Percentiles rank a stretch among this genome's conserved stretches.
These are phyloP conservation scores for Ridgeia piscesae DNA, from an alignment of 1,140 invertebrate genomes.

Conservation along the genomic window DNA sequence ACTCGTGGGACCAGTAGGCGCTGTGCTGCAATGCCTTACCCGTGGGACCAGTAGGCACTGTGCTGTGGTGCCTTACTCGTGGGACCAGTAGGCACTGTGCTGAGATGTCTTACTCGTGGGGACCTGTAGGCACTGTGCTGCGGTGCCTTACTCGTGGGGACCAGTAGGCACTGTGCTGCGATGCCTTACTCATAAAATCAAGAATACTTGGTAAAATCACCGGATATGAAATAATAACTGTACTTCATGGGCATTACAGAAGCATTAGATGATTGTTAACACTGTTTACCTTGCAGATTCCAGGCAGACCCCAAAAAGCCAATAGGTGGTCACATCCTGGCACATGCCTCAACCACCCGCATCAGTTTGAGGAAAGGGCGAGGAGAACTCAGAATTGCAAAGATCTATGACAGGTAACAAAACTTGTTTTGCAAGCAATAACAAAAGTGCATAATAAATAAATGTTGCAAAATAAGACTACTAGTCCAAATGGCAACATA, in stretches of 20 bases:
- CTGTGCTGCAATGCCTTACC: too few species aligned
- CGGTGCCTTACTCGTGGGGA: too few species aligned
- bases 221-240: too few species aligned
- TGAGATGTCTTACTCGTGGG: too few species aligned
- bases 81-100: too few species aligned
- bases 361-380: constrained; percentile 73
- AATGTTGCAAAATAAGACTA: not conserved
- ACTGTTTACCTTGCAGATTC: constrained; percentile 50
- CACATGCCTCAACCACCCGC: constrained; percentile 78
- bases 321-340: constrained; percentile 79
- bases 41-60: too few species aligned
- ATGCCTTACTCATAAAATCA: too few species aligned
- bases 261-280: not conserved
- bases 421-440: not conserved
- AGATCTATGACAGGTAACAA: constrained; percentile 72
- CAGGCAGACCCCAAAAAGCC: constrained; percentile 80
- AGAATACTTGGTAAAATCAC: too few species aligned
- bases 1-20: too few species aligned
- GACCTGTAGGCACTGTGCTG: too few species aligned
- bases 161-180: too few species aligned
- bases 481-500: not conserved
- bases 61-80: too few species aligned
- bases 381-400: constrained; percentile 74
- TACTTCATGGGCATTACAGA: not conserved
- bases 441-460: not conserved